phyloP scores from a whole-genome alignment of 1,140 invertebrate genomes.

The Drosophila albomicans region DNA sequence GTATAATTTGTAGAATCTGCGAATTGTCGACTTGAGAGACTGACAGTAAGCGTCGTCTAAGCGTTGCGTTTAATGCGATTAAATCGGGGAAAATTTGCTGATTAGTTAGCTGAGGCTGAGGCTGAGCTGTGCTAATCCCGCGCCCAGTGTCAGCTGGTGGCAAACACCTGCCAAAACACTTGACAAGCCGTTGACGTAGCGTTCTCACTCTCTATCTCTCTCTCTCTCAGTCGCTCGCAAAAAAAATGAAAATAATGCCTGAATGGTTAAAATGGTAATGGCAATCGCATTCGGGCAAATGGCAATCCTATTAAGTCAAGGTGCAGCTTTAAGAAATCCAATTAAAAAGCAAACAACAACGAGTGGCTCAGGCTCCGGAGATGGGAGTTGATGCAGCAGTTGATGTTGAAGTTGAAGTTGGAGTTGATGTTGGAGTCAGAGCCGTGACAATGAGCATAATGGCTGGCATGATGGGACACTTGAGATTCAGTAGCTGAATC shows the following conservation, averaged over 20 bases:
- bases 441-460: constrained; percentile 53
- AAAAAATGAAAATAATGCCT: neutral
- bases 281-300: constrained; percentile 64
- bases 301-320: constrained; percentile 73
- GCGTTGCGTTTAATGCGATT: constrained; percentile 1
- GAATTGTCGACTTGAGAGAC: too few species aligned
- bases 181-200: constrained; percentile 22
- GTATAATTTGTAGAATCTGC: too few species aligned
- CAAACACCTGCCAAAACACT: constrained; percentile 60
- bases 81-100: constrained; percentile 1
- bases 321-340: constrained; percentile 80
- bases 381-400: neutral
- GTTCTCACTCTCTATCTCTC: neutral
- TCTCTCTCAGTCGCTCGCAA: neutral
- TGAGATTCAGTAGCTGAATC: constrained; percentile 50
- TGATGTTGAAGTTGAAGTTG: constrained; percentile 1
- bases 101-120: constrained; percentile 7
- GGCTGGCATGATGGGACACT: constrained; percentile 37
- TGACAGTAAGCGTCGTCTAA: too few species aligned
- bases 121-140: constrained; percentile 49
- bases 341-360: constrained; percentile 59
- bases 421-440: constrained; percentile 4
- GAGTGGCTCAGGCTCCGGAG: constrained; percentile 6
- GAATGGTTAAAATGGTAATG: constrained; percentile 16
- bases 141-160: constrained; percentile 28